Evolutionary conservation across 2,113 vertebrate genomes (phyloP).

Genomic region (Elaphurus davidianus): DNA sequence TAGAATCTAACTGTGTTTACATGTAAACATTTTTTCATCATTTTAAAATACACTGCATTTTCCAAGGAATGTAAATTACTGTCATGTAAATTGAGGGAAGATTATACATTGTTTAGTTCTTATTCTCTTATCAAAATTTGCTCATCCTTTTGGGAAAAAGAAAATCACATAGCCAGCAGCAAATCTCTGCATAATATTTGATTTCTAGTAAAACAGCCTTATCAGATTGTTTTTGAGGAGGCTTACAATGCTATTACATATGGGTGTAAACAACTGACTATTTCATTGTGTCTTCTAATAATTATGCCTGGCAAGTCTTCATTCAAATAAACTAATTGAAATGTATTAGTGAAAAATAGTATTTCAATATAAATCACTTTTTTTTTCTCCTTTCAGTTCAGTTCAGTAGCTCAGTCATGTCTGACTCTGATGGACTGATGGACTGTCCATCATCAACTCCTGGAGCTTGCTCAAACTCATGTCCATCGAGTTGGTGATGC

Average conservation of each 20-base stretch:
- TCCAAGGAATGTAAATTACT: neutral
- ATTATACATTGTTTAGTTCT: neutral
- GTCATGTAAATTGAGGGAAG: neutral
- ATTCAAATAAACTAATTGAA: neutral
- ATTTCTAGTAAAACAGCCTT: neutral
- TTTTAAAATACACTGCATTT: neutral
- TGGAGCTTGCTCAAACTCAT: neutral
- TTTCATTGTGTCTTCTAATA: neutral
- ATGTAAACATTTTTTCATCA: neutral
- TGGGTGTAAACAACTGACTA: neutral
- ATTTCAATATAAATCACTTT: neutral
- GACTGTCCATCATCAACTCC: neutral
- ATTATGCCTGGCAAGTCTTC: neutral
- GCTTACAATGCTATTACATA: neutral
- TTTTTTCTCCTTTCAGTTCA: neutral
- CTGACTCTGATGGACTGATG: neutral
- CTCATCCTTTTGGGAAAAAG: neutral
- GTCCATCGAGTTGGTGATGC: neutral
- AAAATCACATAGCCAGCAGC: neutral
- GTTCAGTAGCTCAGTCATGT: neutral
- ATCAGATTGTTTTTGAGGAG: neutral
- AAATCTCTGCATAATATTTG: neutral
- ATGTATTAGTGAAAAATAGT: neutral
- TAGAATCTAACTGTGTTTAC: neutral
- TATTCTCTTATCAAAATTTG: constrained; percentile 8